These are phyloP conservation scores for Coranthus polyacanthus DNA, from an alignment of 2,797 vertebrate species.

Conservation along the genomic window DNA sequence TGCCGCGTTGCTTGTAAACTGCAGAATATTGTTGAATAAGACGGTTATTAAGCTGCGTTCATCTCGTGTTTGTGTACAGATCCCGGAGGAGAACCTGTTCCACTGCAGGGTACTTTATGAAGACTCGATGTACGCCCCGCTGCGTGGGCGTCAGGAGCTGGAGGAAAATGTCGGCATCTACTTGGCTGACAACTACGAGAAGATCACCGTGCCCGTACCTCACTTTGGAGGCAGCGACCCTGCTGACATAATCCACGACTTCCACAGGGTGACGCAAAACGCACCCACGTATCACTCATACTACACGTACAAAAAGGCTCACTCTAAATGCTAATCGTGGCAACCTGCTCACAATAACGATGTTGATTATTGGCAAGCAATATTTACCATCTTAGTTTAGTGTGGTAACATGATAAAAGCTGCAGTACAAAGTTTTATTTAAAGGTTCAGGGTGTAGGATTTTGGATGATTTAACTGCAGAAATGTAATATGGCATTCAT, in stretches of 20 bases:
- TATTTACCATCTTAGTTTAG: no score
- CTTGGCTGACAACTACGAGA: conserved; percentile 93
- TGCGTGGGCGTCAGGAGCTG: conserved; percentile 88
- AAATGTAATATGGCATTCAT: no score
- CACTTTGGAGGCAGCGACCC: conserved; percentile 93
- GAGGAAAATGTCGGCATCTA: conserved; percentile 94
- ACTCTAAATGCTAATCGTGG: no score
- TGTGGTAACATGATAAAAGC: no score
- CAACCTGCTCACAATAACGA: no score
- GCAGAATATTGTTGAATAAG: background rate
- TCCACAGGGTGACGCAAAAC: conserved; percentile 75
- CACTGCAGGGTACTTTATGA: conserved; percentile 92
- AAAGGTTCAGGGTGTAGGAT: no score
- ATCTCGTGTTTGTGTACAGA: conserved; percentile 66
- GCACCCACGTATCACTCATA: background rate
- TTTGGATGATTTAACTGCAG: no score
- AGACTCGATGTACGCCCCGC: conserved; percentile 87
- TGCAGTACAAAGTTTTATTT: no score
- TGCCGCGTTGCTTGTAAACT: no score
- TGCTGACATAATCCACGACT: conserved; percentile 91
- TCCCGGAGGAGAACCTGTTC: conserved; percentile 91
- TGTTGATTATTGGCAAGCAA: no score
- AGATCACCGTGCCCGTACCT: conserved; percentile 91
- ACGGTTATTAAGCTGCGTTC: conserved; percentile 1
- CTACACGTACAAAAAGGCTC: background rate